Conservation (phyloP, 2,888 invertebrate genomes). For the Apodemia duryi region DNA sequence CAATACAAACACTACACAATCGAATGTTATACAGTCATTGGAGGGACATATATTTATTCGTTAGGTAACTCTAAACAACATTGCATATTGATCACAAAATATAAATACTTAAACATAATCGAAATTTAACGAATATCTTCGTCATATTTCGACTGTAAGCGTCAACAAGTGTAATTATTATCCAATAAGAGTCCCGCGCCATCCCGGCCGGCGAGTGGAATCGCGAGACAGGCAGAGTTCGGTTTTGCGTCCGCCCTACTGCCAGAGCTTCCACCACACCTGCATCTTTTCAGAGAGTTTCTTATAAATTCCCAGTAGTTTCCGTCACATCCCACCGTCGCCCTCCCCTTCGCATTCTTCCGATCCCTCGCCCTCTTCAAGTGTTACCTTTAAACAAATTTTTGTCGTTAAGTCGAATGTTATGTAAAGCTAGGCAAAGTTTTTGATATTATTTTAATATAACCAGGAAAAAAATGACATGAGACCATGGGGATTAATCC, state of each 20-base stretch:
- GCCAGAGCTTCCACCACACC: constrained; percentile 93
- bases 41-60: constrained; percentile 75
- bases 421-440: no score
- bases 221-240: constrained; percentile 29
- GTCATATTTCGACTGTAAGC: constrained; percentile 72
- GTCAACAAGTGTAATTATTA: constrained; percentile 69
- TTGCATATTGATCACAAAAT: constrained; percentile 70
- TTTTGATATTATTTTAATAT: no score
- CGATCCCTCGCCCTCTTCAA: constrained; percentile 91
- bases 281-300: constrained; percentile 94
- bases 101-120: constrained; percentile 58
- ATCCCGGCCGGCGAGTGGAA: constrained; percentile 28
- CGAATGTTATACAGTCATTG: constrained; percentile 73
- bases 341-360: constrained; percentile 77
- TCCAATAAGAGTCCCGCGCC: constrained; percentile 48
- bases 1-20: constrained; percentile 68
- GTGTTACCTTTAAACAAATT: constrained; percentile 82
- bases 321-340: constrained; percentile 93
- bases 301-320: constrained; percentile 93
- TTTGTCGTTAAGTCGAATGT: neutral
- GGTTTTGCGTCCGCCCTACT: constrained; percentile 54
- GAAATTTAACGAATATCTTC: constrained; percentile 69
- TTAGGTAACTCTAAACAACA: constrained; percentile 76
- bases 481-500: no score
- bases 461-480: no score